Evolutionary conservation across 2,113 vertebrate genomes (phyloP), one percentile per base, ranked within the genome.

Genomic region (Herpetotheres cachinnans): DNA sequence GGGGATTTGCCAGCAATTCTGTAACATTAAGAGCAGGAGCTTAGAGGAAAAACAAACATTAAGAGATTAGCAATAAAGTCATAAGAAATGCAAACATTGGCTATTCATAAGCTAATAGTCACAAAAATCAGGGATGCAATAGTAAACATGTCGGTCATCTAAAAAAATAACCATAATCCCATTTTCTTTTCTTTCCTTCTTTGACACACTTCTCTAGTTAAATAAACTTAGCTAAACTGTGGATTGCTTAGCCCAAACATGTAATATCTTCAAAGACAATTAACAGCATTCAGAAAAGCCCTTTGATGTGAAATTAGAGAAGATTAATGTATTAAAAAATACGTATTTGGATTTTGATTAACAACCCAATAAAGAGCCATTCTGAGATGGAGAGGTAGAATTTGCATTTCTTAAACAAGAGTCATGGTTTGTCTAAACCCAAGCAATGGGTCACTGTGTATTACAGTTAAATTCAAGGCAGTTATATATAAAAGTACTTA

Each of bases 251-350:
- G 40, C 54, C 54, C 42, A 88, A 96, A 83, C 24, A 44, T 82
- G 52, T 76, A 93, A 61, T 82, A 90, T 52, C 71, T 95, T 93
- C 82, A 94, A 95, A 96, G 89, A 93, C 74, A 97, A 96, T 94
- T 76, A 76, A 70, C 19, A 82, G 20, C 16, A 82, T 79, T 94
- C 70, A 89, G 66, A 94, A 90, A 85, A 62, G 16, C 16, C 38
- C 56, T 95, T 94, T 96, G 82, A 96, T 93, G 74, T 88, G 52
- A 95, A 97, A 91, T 91, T 84, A 82, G 54, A 85, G 66, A 93
- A 91, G 72, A 94, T 44, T 26, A 87, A 52, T 81, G 27, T 63
- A 93, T 71, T 84, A 69, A 74, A 87, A 94, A 78, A 52, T 12
- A 86, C 4, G 7, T 47, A 29, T 82, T 72, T 91, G 54, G 18